Percentiles rank a stretch among this genome's conserved stretches.
Conservation (phyloP, 2,888 invertebrate genomes). For the Microlaimidae sp. region DNA sequence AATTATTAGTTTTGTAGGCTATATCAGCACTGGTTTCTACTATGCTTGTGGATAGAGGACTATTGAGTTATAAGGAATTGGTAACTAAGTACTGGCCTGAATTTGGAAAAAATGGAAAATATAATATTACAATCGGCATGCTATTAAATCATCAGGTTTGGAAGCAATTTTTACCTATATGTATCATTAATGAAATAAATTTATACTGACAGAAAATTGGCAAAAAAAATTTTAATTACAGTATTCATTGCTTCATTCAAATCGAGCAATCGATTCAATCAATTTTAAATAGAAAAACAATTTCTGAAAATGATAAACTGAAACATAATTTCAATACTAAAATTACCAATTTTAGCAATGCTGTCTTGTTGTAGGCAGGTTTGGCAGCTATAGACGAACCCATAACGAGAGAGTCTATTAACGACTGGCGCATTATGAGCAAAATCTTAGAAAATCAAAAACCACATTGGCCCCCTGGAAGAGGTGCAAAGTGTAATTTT, state of each 20-base stretch:
- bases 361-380: slow-evolving; percentile 35
- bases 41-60: slow-evolving; percentile 34
- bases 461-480: slow-evolving; percentile 32
- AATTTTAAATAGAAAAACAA: too few species aligned
- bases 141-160: slow-evolving; percentile 35
- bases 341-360: too few species aligned
- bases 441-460: slow-evolving; percentile 28
- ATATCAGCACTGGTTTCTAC: slow-evolving; percentile 21
- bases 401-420: slow-evolving; percentile 25
- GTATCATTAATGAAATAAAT: too few species aligned
- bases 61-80: slow-evolving; percentile 30
- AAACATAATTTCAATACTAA: too few species aligned
- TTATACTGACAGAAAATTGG: too few species aligned
- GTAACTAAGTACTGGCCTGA: slow-evolving; percentile 37
- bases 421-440: slow-evolving; percentile 28
- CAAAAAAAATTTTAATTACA: too few species aligned
- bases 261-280: too few species aligned
- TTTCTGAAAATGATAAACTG: too few species aligned
- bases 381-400: slow-evolving; percentile 29
- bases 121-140: slow-evolving; percentile 34
- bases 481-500: too few species aligned
- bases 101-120: slow-evolving; percentile 37
- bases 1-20: slow-evolving; percentile 16
- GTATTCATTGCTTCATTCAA: too few species aligned
- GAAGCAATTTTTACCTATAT: too few species aligned